Evolutionary conservation across 2,888 invertebrate genomes (phyloP).

Genomic region (Aphidius colemani): DNA sequence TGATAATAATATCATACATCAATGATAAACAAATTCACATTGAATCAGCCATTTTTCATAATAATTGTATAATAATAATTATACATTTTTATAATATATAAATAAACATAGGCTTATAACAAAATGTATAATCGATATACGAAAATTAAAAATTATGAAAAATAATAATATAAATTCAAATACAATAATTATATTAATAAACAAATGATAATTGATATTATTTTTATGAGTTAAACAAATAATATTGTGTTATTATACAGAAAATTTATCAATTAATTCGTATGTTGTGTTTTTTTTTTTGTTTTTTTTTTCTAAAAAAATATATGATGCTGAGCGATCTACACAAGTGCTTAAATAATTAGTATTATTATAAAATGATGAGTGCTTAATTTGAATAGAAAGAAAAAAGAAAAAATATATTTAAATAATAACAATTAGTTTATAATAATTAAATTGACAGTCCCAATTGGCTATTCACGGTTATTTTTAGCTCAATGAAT

Average conservation of each 20-base stretch:
- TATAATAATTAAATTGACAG: no score
- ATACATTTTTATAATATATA: slow-evolving; percentile 22
- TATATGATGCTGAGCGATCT: no score
- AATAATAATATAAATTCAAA: slow-evolving; percentile 7
- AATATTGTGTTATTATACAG: no score
- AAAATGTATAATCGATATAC: neutral
- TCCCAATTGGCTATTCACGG: no score
- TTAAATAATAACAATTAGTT: neutral
- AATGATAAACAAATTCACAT: slow-evolving; percentile 44
- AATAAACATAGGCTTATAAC: slow-evolving; percentile 8
- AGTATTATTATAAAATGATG: neutral
- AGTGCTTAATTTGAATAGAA: slow-evolving; percentile 9
- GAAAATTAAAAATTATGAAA: slow-evolving; percentile 1
- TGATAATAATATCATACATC: slow-evolving; percentile 48
- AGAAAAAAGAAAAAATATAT: slow-evolving; percentile 1
- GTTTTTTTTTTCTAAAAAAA: no score
- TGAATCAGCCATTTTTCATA: slow-evolving; percentile 36
- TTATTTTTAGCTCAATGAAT: no score
- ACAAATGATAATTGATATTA: neutral
- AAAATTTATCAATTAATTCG: no score
- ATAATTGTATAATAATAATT: slow-evolving; percentile 13
- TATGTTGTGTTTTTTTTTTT: no score
- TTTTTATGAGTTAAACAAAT: no score
- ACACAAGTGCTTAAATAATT: no score
- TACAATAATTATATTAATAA: neutral